These are phyloP conservation scores for Yponomeuta plumbellus DNA, from an alignment of 2,888 invertebrate genomes.

Conservation along the genomic window DNA sequence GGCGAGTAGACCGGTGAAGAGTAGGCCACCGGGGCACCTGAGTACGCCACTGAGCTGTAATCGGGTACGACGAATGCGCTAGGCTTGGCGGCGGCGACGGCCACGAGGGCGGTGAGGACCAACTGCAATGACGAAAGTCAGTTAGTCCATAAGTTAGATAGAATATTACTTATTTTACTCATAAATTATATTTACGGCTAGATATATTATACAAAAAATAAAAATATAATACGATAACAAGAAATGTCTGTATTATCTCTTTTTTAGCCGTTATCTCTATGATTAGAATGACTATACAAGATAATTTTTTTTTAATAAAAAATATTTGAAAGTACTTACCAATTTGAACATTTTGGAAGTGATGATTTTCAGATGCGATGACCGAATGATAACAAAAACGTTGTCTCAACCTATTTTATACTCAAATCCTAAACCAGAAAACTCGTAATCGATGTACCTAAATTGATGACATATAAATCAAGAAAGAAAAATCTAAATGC, in stretches of 20 bases:
- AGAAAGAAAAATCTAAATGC: not conserved
- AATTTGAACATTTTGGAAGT: constrained; percentile 33
- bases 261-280: too few species aligned
- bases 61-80: constrained; percentile 6
- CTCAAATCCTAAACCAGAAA: constrained; percentile 13
- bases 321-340: constrained; percentile 22
- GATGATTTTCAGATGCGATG: not conserved
- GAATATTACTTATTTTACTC: too few species aligned
- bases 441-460: not conserved
- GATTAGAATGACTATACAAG: too few species aligned
- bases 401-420: constrained; percentile 7
- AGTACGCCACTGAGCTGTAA: constrained; percentile 7
- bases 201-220: too few species aligned
- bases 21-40: not conserved
- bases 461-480: constrained; percentile 3
- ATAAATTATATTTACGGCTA: too few species aligned
- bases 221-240: too few species aligned
- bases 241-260: too few species aligned
- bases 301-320: too few species aligned
- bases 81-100: constrained; percentile 49
- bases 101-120: constrained; percentile 33
- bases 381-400: constrained; percentile 18
- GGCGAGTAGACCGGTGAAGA: constrained; percentile 4
- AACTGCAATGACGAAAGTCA: not conserved
- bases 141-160: not conserved